Evolutionary conservation across 1,140 invertebrate genomes (phyloP), one percentile per base, ranked within the genome.

Genomic region (Lepidurus packardi): DNA sequence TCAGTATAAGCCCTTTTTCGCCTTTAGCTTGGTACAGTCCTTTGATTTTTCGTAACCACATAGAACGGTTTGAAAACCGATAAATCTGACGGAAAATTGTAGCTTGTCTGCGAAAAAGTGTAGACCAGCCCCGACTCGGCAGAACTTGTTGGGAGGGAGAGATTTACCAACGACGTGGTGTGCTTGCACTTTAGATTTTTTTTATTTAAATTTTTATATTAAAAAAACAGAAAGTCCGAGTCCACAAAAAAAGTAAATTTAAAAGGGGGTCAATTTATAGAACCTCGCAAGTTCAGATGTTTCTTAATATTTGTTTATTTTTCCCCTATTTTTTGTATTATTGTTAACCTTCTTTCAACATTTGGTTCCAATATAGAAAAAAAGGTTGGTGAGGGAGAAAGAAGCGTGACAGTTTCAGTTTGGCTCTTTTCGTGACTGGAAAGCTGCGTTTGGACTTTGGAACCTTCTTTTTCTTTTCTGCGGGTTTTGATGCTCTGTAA

Each of bases 51-150:
- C 16, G 6, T 47, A 16, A 13, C 53, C 13, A 16, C 13, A 13
- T 65, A 1, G 16, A 21, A 21, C 21, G 53, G 53, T 13, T 65
- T 65, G 53, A 65, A 65, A 65, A 21, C 9, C 53, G 53, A 65
- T 65, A 65, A 65, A 65, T 65, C n/a, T 65, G 53, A 65, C 53
- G 53, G 53, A 65, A 47, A 65, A 65, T 65, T 65, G 53, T 65
- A 65, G 53, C 53, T 65, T 65, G 53, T 65, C 53, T 21, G 53
- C 53, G 53, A 65, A 65, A 47, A 65, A 65, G 53, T 65, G 16
- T 21, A 65, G 53, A 65, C 53, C 53, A n/a, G 13, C 53, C 8
- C 9, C 7, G 53, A 34, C 34, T 65, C 3, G 16, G 53, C 16
- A 65, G 53, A n/a, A 65, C 53, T 7, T 65, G 16, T 65, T 65